Evolutionary conservation across 2,888 invertebrate species (phyloP).

Genomic region (Camptogramma bilineatum): DNA sequence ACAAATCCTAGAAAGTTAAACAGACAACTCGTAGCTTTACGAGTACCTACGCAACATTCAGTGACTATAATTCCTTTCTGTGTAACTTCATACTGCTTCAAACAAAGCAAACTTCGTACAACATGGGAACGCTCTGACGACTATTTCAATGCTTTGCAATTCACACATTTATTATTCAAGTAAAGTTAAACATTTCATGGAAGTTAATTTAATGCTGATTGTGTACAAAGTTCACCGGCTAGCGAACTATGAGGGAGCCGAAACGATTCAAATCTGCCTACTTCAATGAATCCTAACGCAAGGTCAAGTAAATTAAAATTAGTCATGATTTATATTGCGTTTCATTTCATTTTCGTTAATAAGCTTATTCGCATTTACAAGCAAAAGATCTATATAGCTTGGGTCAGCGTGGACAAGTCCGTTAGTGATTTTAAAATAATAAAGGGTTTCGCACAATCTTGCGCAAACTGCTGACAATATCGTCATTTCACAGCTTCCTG

Average conservation of each 20-base stretch:
- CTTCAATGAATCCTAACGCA: conserved; percentile 28
- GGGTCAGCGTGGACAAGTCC: not conserved
- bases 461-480: conserved; percentile 25
- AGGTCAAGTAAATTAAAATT: conserved; percentile 36
- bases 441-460: not conserved
- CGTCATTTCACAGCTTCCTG: conserved; percentile 33
- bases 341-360: not conserved
- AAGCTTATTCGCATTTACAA: conserved; percentile 17
- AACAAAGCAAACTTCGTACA: conserved; percentile 21
- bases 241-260: conserved; percentile 18
- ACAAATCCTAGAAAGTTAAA: not conserved
- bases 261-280: conserved; percentile 32
- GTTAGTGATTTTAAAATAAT: not conserved
- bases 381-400: not conserved
- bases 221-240: conserved; percentile 28
- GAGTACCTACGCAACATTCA: not conserved
- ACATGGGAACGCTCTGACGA: conserved; percentile 25
- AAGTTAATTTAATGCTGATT: conserved; percentile 30
- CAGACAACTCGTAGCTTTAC: not conserved
- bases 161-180: conserved; percentile 39
- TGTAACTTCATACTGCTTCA: conserved; percentile 5
- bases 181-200: conserved; percentile 39
- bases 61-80: not conserved
- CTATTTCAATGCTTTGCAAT: conserved; percentile 37
- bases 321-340: conserved; percentile 23